Base-by-base conservation (phyloP, 92 coral and sea anemone genomes). In the Plumapathes pennacea region DNA sequence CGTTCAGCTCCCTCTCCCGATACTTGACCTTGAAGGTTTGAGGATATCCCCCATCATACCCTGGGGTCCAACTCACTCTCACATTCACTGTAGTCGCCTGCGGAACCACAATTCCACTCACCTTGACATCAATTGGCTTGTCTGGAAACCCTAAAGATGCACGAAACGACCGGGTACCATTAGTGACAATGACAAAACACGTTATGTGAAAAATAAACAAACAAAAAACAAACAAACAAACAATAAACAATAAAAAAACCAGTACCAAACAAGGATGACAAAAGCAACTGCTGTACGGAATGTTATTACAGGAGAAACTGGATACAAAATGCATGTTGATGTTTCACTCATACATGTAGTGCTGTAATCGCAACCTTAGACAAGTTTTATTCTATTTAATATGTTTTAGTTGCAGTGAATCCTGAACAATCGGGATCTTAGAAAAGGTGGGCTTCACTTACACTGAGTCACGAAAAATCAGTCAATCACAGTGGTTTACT, bases 41-140 rank as follows among this genome's bases (percentile, higher is more conserved):
- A 10, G 32, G 26, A 25, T 54, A 46, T 6, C 95, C 95, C 17
- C 95, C 95, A 38, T 66, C 58, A 31, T 87, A 87, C 1, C 95
- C 95, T 18, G 89, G 82, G 1, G 80, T 77, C 95, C 95, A 87
- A 12, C 85, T 82, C 21, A 87, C 54, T 19, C 77, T 87, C 6
- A 87, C 61, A 50, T 60, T 71, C 0, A 87, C 79, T 28, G 67
- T 87, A 23, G 76, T 55, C 15, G 83, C 73, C 9, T 39, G 21
- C 3, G 64, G 57, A 0, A 70, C 83, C 32, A 54, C 54, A 18
- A 61, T 46, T 4, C 74, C 53, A 0, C 4, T 36, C 48, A 78
- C 74, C 0, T 57, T 62, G 10, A 86, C 48, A 13, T 82, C 72
- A 9, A 60, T 68, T 17, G 95, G 95, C 2, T 68, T 18, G 58